Evolutionary conservation across 1,140 invertebrate species (phyloP).

Genomic region (Vanessa atalanta): DNA sequence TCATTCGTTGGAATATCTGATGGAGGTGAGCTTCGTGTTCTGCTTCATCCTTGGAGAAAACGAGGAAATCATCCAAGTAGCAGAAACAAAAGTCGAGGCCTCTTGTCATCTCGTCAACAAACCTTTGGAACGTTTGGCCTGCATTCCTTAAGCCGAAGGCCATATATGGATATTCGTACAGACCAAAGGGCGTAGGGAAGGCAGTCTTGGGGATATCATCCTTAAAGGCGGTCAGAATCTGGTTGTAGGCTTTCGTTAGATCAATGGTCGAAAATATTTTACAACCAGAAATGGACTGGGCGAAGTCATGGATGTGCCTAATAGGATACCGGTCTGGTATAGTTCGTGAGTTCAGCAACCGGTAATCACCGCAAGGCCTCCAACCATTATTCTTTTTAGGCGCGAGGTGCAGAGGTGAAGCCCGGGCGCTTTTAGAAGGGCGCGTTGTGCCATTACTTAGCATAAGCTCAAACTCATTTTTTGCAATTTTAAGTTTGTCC

Average conservation of each 20-base stretch:
- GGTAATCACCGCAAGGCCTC: not conserved
- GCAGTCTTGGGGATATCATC: not conserved
- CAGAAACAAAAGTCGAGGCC: too few species aligned
- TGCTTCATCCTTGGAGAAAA: too few species aligned
- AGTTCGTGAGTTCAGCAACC: not conserved
- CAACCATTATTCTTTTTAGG: constrained; percentile 1
- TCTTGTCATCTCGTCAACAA: too few species aligned
- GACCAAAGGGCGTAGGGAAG: not conserved
- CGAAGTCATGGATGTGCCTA: not conserved
- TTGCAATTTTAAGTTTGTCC: not conserved
- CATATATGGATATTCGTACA: not conserved
- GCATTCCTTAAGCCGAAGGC: not conserved
- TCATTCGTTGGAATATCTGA: too few species aligned
- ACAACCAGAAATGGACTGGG: not conserved
- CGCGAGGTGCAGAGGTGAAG: not conserved
- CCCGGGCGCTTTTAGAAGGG: not conserved
- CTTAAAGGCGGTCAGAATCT: not conserved
- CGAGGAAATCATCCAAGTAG: too few species aligned
- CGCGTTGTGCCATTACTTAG: not conserved
- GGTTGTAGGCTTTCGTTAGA: not conserved
- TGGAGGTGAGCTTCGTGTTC: too few species aligned
- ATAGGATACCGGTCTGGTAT: not conserved
- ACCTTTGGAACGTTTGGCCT: too few species aligned
- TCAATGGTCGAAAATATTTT: not conserved
- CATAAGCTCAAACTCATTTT: not conserved